These are phyloP conservation scores for Eremophila alpestris DNA, from an alignment of 2,797 vertebrate species.

Conservation along the genomic window DNA sequence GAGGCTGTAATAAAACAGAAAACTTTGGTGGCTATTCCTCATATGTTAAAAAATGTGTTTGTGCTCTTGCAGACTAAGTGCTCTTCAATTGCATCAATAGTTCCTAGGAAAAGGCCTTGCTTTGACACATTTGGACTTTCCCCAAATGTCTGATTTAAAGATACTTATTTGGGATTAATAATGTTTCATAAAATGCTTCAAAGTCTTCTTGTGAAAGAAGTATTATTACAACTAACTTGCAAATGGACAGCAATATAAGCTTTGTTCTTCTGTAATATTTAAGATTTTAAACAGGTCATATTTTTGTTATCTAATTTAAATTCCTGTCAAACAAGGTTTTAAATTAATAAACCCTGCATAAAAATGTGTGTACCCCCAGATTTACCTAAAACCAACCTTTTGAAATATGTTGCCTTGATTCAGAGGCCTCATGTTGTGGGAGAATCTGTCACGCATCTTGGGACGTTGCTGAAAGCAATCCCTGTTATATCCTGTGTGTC, in stretches of 20 bases:
- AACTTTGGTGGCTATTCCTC: neutral
- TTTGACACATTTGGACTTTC: neutral
- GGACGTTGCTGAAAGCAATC: neutral
- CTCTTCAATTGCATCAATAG: neutral
- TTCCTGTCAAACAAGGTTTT: neutral
- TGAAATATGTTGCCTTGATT: neutral
- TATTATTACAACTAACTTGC: neutral
- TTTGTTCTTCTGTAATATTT: neutral
- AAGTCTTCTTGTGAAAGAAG: neutral
- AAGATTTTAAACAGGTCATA: neutral
- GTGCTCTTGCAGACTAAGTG: neutral
- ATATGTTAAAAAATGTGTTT: neutral
- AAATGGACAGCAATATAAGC: neutral
- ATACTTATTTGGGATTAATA: neutral
- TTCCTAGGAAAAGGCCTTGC: neutral
- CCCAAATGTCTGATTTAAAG: neutral
- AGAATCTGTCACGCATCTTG: accelerated
- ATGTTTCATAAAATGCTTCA: neutral
- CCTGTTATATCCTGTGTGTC: neutral
- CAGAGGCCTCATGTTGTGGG: neutral
- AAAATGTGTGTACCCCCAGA: neutral
- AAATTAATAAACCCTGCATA: neutral
- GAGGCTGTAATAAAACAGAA: neutral
- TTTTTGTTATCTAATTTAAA: neutral
- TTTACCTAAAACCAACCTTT: neutral